Conservation (phyloP, 92 coral and sea anemone genomes). For the Porites lobata region DNA sequence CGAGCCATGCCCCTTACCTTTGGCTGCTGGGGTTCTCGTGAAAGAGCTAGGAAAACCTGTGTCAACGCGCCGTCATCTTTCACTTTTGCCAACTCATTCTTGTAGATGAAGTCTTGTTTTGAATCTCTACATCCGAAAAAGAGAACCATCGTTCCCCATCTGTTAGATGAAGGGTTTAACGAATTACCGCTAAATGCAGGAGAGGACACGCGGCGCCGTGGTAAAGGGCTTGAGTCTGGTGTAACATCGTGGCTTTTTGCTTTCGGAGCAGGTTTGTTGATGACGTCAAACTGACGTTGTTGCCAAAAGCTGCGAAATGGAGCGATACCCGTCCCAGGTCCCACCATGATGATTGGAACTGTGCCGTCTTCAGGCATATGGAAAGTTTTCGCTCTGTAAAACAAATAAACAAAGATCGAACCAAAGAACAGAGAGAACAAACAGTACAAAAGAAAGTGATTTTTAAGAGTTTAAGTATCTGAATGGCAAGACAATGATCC, state of each 20-base stretch:
- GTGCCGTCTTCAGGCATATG: constrained; percentile 95
- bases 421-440: too few species aligned
- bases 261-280: constrained; percentile 55
- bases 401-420: background rate
- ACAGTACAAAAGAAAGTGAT: too few species aligned
- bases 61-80: constrained; percentile 77
- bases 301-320: constrained; percentile 99
- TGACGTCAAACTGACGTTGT: constrained; percentile 84
- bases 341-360: constrained; percentile 95
- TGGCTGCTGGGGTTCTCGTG: constrained; percentile 89
- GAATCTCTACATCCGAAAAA: constrained; percentile 97
- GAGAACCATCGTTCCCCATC: constrained; percentile 89
- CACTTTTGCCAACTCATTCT: constrained; percentile 82
- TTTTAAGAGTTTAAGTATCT: too few species aligned
- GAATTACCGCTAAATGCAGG: background rate
- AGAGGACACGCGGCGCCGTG: constrained; percentile 25
- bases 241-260: constrained; percentile 53
- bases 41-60: constrained; percentile 85
- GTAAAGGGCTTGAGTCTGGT: constrained; percentile 58
- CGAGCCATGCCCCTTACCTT: constrained; percentile 63
- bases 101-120: constrained; percentile 87
- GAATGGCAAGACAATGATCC: too few species aligned
- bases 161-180: background rate
- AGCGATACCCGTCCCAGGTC: constrained; percentile 99
- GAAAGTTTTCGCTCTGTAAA: constrained; percentile 92